These are phyloP conservation scores for Cyclura pinguis DNA, from an alignment of 2,797 vertebrate species.

Conservation along the genomic window DNA sequence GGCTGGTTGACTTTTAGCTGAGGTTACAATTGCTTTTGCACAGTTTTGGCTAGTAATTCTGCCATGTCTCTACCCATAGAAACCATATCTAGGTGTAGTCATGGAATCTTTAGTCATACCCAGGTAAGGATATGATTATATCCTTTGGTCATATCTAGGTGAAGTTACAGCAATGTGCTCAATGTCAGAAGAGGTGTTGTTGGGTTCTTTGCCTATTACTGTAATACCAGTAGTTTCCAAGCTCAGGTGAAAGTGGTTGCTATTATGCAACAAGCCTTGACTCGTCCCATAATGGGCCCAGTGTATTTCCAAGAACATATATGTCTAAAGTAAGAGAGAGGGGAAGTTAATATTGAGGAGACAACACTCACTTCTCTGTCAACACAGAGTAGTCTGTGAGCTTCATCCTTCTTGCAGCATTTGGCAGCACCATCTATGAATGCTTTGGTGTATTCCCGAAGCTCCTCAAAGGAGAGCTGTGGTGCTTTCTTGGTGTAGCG, in stretches of 20 bases:
- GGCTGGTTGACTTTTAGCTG: background rate
- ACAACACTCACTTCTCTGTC: constrained; percentile 65
- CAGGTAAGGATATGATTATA: background rate
- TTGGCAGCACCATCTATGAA: constrained; percentile 31
- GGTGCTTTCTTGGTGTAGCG: constrained; percentile 72
- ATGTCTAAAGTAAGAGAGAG: background rate
- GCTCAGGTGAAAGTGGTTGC: background rate
- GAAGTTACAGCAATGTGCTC: background rate
- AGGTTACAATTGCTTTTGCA: background rate
- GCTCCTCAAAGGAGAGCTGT: constrained; percentile 57
- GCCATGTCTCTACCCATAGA: background rate
- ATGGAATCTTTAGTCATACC: background rate
- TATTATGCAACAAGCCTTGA: too few relatives aligned
- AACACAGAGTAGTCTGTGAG: constrained; percentile 53
- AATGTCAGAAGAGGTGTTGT: background rate
- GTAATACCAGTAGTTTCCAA: background rate
- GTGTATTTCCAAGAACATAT: too few relatives aligned
- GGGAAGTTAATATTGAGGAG: fast-evolving
- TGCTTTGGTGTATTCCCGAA: constrained; percentile 57
- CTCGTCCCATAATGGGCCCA: too few relatives aligned
- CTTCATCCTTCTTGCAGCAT: constrained; percentile 69
- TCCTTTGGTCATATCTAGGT: background rate
- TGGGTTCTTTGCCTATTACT: background rate
- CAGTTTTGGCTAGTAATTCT: background rate
- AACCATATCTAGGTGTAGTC: background rate